phyloP scores from a whole-genome alignment of 2,113 vertebrate genomes.

The Psettodes erumei region DNA sequence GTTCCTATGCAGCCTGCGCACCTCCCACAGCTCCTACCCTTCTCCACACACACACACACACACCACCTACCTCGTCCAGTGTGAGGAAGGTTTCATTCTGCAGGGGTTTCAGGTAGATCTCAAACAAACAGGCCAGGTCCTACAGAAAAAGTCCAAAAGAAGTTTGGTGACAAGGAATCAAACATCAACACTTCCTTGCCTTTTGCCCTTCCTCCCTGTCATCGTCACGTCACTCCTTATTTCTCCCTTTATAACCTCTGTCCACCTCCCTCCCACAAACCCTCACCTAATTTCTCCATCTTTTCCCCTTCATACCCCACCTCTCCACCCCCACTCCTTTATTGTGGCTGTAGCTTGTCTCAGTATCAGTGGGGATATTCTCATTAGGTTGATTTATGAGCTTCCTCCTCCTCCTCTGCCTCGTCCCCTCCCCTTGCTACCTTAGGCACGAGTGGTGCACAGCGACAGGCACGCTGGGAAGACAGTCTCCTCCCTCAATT shows the following conservation, averaged over 20 bases:
- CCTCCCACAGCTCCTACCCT: not conserved
- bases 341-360: conserved; percentile 67
- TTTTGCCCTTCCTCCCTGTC: conserved; percentile 27
- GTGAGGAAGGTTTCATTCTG: conserved; percentile 96
- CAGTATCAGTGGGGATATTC: conserved; percentile 68
- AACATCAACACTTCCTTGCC: not conserved
- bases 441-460: conserved; percentile 35
- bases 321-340: conserved; percentile 27
- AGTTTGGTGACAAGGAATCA: conserved; percentile 36
- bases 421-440: conserved; percentile 27
- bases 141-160: conserved; percentile 56
- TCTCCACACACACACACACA: not conserved
- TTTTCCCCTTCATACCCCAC: not conserved
- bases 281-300: conserved; percentile 31
- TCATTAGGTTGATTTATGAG: conserved; percentile 81
- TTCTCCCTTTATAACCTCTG: conserved; percentile 46
- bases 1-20: not conserved
- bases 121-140: conserved; percentile 94
- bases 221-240: conserved; percentile 25
- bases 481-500: conserved; percentile 50
- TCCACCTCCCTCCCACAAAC: conserved; percentile 18
- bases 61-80: conserved; percentile 90
- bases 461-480: conserved; percentile 37
- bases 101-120: conserved; percentile 95
- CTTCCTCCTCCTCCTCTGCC: conserved; percentile 16